Evolutionary conservation across 2,113 vertebrate genomes (phyloP).

Genomic region (Chaetura pelagica): DNA sequence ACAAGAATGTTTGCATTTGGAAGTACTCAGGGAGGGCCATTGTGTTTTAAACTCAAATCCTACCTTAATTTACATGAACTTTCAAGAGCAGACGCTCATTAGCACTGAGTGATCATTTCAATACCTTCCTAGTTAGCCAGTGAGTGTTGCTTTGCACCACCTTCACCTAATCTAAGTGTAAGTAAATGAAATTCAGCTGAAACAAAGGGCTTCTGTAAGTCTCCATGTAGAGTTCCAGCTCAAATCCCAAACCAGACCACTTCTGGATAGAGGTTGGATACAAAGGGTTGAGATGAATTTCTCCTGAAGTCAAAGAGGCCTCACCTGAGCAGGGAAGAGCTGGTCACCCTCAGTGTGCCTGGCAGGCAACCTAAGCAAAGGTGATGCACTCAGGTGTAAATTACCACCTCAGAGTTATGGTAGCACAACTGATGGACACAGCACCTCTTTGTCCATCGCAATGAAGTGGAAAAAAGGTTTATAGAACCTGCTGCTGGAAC

Average conservation of each 20-base stretch:
- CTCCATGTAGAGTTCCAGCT: not conserved
- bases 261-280: not conserved
- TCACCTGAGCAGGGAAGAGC: not conserved
- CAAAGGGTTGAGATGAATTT: not conserved
- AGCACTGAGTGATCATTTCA: not conserved
- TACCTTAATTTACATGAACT: conserved; percentile 11
- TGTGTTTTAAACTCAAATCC: not conserved
- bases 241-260: not conserved
- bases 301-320: not conserved
- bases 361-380: not conserved
- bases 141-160: not conserved
- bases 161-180: not conserved
- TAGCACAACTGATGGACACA: not conserved
- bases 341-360: not conserved
- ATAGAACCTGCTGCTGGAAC: not conserved
- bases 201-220: not conserved
- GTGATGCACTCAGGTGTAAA: not conserved
- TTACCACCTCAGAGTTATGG: not conserved
- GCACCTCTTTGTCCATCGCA: not conserved
- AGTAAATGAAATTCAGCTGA: not conserved
- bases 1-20: not conserved
- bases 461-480: not conserved
- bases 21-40: not conserved
- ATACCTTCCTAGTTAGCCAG: not conserved
- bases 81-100: not conserved